phyloP scores from a whole-genome alignment of 2,113 vertebrate species.

The Antigone vipio region DNA sequence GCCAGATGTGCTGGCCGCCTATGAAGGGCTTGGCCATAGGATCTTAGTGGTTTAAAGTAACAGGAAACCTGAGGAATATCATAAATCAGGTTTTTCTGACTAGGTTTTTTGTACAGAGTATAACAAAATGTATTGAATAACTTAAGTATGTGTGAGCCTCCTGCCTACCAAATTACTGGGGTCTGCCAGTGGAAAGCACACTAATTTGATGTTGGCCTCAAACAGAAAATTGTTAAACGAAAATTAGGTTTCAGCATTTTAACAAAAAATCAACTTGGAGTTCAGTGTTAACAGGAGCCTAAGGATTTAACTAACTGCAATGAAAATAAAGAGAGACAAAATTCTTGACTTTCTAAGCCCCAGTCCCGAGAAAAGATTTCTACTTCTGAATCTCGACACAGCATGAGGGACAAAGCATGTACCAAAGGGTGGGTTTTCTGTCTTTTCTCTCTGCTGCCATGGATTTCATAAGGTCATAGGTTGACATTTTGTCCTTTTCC shows the following conservation, averaged over 20 bases:
- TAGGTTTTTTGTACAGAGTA: constrained; percentile 62
- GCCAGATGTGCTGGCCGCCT: constrained; percentile 65
- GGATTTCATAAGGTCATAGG: constrained; percentile 5
- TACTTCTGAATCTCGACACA: not conserved
- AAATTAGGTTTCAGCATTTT: constrained; percentile 65
- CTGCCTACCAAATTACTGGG: constrained; percentile 48
- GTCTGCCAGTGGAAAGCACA: constrained; percentile 52
- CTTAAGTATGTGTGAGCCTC: constrained; percentile 56
- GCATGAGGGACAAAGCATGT: not conserved
- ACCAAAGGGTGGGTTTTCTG: constrained; percentile 16
- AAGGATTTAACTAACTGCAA: constrained; percentile 47
- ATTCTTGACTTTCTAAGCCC: not conserved
- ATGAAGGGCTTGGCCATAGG: constrained; percentile 46
- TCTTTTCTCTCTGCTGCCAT: not conserved
- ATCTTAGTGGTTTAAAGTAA: constrained; percentile 66
- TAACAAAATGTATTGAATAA: constrained; percentile 72
- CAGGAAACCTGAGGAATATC: constrained; percentile 73
- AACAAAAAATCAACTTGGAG: constrained; percentile 4
- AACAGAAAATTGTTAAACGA: constrained; percentile 35
- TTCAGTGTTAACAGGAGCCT: constrained; percentile 3
- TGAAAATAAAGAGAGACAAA: constrained; percentile 41
- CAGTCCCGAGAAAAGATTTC: not conserved
- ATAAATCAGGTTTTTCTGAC: constrained; percentile 76
- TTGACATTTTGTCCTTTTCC: constrained; percentile 51
- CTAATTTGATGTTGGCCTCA: constrained; percentile 52